Evolutionary conservation across 2,888 invertebrate genomes (phyloP).

Genomic region (Lordiphosa andalusiaca): DNA sequence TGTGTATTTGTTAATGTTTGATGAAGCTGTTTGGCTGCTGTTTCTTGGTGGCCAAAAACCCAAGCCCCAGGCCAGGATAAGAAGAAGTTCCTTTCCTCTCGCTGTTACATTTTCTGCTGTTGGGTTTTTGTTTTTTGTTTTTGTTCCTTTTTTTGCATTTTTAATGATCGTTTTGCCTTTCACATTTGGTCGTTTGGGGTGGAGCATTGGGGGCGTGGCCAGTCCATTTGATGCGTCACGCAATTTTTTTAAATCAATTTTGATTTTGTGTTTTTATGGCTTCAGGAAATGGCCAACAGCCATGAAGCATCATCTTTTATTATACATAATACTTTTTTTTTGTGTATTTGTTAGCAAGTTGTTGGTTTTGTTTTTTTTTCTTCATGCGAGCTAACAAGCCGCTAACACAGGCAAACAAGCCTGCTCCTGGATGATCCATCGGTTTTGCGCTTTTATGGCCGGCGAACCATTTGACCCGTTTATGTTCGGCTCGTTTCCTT

Average conservation of each 20-base stretch:
- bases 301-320: slow-evolving; percentile 66
- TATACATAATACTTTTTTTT: slow-evolving; percentile 19
- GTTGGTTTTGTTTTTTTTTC: slow-evolving; percentile 28
- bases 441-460: slow-evolving; percentile 53
- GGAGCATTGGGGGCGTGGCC: slow-evolving; percentile 49
- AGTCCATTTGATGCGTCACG: slow-evolving; percentile 63
- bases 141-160: slow-evolving; percentile 43
- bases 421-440: slow-evolving; percentile 49
- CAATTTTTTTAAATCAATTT: slow-evolving; percentile 48
- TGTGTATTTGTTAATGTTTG: slow-evolving; percentile 66
- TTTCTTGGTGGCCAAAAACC: slow-evolving; percentile 63
- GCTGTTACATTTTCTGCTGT: slow-evolving; percentile 24
- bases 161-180: slow-evolving; percentile 54
- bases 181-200: slow-evolving; percentile 23
- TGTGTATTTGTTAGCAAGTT: slow-evolving; percentile 9
- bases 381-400: slow-evolving; percentile 63
- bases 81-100: slow-evolving; percentile 12
- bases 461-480: slow-evolving; percentile 63
- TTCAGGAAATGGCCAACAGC: slow-evolving; percentile 71
- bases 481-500: slow-evolving; percentile 49
- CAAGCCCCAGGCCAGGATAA: slow-evolving; percentile 36
- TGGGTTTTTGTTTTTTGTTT: slow-evolving; percentile 19
- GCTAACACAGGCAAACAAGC: slow-evolving; percentile 66
- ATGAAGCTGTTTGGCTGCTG: slow-evolving; percentile 69
- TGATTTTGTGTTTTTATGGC: slow-evolving; percentile 54